phyloP scores from a whole-genome alignment of 2,797 vertebrate genomes.

The Streptopelia turtur region DNA sequence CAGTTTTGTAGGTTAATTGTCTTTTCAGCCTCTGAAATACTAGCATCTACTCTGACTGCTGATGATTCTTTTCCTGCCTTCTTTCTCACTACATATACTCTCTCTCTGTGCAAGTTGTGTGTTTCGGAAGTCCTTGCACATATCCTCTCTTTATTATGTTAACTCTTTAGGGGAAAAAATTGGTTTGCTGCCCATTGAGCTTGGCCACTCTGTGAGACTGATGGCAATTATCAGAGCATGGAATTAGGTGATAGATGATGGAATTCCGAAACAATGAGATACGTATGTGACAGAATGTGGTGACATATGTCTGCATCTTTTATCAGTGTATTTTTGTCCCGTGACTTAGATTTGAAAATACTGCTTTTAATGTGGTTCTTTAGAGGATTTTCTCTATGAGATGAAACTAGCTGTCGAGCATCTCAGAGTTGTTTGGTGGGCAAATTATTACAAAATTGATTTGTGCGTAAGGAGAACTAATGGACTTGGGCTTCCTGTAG shows the following conservation, averaged over 20 bases:
- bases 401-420: slow-evolving; percentile 25
- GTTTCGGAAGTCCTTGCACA: background rate
- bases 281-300: background rate
- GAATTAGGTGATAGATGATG: background rate
- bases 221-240: background rate
- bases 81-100: background rate
- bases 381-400: slow-evolving; percentile 11
- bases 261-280: background rate
- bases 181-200: background rate
- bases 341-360: slow-evolving; percentile 22
- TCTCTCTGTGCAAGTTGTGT: accelerated
- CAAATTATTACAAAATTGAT: slow-evolving; percentile 57
- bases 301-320: background rate
- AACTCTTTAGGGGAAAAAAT: background rate
- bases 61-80: background rate
- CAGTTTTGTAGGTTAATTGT: background rate
- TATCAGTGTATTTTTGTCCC: slow-evolving; percentile 23
- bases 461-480: slow-evolving; percentile 36
- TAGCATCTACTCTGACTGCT: accelerated
- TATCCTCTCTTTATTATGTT: background rate
- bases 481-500: slow-evolving; percentile 36
- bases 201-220: background rate
- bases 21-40: background rate
- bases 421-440: background rate
- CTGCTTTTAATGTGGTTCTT: slow-evolving; percentile 21